Evolutionary conservation across 1,140 invertebrate species (phyloP).

Genomic region (Teleogryllus occipitalis): DNA sequence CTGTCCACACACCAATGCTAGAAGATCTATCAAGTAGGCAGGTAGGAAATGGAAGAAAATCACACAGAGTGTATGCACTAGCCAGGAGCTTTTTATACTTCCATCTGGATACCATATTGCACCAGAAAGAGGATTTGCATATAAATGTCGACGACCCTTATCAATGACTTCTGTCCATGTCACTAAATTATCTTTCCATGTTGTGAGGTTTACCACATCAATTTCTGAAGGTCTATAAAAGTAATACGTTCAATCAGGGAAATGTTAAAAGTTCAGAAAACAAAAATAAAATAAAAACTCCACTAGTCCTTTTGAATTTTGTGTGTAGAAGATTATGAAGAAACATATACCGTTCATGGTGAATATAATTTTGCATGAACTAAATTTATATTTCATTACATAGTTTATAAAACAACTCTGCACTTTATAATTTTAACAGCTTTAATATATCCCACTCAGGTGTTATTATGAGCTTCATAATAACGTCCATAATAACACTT

Average conservation of each 20-base stretch:
- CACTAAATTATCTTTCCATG: slow-evolving; percentile 49
- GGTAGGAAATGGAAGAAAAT: slow-evolving; percentile 78
- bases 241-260: background rate
- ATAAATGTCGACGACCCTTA: slow-evolving; percentile 48
- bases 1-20: slow-evolving; percentile 69
- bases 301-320: no score
- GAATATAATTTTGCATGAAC: no score
- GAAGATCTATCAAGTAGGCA: slow-evolving; percentile 75
- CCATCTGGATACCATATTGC: slow-evolving; percentile 77
- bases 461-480: no score
- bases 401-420: no score
- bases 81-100: slow-evolving; percentile 60
- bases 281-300: no score
- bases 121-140: slow-evolving; percentile 56
- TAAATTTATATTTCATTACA: no score
- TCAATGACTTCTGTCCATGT: slow-evolving; percentile 72
- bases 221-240: slow-evolving; percentile 37
- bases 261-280: no score
- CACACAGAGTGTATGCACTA: slow-evolving; percentile 64
- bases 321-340: no score
- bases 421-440: no score
- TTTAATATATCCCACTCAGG: no score
- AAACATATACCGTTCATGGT: no score
- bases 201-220: slow-evolving; percentile 49
- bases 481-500: no score